phyloP scores from a whole-genome alignment of 2,888 invertebrate genomes.

The Callyntrura guangdongensis region DNA sequence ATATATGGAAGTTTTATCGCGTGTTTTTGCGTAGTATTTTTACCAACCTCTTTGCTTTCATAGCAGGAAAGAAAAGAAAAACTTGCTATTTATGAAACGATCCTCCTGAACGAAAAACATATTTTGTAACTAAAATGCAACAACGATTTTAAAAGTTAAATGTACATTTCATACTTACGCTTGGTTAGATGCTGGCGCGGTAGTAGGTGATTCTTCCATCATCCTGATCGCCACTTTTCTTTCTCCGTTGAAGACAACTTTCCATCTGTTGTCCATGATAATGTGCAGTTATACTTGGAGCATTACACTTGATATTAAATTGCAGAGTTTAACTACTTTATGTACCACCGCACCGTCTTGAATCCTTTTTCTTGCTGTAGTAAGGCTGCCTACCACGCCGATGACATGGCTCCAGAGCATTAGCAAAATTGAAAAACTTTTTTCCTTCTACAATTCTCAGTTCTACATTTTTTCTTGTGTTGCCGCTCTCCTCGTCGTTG shows the following conservation, averaged over 20 bases:
- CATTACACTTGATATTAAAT: slow-evolving; percentile 55
- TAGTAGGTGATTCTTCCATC: neutral
- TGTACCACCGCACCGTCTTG: slow-evolving; percentile 22
- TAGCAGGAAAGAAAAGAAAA: neutral
- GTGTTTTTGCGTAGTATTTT: slow-evolving; percentile 25
- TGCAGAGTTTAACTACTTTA: slow-evolving; percentile 63
- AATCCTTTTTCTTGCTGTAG: slow-evolving; percentile 23
- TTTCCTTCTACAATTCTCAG: slow-evolving; percentile 32
- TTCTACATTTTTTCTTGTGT: slow-evolving; percentile 10
- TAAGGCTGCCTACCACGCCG: neutral
- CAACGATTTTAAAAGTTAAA: slow-evolving; percentile 23
- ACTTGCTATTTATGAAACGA: neutral
- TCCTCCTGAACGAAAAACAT: neutral
- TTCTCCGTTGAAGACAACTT: slow-evolving; percentile 1
- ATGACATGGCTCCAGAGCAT: slow-evolving; percentile 49
- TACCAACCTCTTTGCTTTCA: neutral
- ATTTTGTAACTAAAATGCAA: neutral
- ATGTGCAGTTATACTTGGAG: neutral
- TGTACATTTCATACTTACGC: neutral
- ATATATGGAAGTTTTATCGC: slow-evolving; percentile 49
- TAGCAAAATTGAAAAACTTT: slow-evolving; percentile 53
- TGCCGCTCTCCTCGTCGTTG: neutral
- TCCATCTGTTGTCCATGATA: slow-evolving; percentile 12
- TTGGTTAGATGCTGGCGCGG: neutral
- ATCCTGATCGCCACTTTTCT: neutral